Conservation (phyloP, 2,888 invertebrate genomes). For the Podotricha telesiphe region DNA sequence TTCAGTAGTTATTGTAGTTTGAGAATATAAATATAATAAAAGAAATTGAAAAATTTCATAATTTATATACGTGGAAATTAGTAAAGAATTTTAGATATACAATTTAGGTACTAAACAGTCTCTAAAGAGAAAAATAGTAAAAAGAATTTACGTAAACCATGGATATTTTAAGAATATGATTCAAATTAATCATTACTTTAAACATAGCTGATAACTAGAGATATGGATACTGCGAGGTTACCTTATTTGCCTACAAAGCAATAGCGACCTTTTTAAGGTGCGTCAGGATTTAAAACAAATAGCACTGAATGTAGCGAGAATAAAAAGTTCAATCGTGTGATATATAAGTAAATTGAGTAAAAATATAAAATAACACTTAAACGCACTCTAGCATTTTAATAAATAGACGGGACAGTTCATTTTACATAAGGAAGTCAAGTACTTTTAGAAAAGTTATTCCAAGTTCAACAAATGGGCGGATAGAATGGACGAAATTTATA, state of each 20-base stretch:
- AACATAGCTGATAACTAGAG: neutral
- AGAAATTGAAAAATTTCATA: neutral
- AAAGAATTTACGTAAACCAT: neutral
- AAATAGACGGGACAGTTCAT: neutral
- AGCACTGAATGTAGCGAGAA: neutral
- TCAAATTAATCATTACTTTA: neutral
- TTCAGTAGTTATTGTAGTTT: neutral
- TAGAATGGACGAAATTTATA: constrained; percentile 45
- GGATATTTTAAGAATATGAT: neutral
- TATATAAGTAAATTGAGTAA: neutral
- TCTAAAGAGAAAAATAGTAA: neutral
- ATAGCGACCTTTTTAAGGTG: neutral
- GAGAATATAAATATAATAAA: neutral
- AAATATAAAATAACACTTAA: neutral
- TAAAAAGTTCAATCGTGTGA: constrained; percentile 1
- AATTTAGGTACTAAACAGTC: neutral
- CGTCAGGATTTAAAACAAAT: neutral
- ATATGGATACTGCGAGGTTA: constrained; percentile 14
- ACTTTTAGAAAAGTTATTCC: constrained; percentile 29
- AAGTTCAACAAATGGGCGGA: constrained; percentile 43
- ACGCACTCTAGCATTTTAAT: neutral
- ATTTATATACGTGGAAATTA: neutral
- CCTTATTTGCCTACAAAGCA: constrained; percentile 2
- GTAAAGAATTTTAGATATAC: too few relatives aligned
- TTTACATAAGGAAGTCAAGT: constrained; percentile 6